Conservation (phyloP, 2,888 invertebrate genomes). For the Sphaerophoria taeniata region DNA sequence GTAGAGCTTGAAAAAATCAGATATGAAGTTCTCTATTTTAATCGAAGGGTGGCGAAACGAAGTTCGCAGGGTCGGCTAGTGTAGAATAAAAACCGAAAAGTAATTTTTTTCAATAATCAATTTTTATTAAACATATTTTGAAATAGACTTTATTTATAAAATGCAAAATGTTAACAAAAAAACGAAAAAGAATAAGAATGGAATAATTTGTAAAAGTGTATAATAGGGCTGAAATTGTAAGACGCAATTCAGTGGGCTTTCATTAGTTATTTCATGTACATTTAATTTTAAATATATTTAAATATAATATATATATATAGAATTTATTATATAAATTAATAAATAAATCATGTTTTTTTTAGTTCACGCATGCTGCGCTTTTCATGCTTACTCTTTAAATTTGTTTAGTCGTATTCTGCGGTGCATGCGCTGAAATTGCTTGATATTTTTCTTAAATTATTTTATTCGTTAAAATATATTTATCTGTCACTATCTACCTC, state of each 20-base stretch:
- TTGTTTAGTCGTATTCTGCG: constrained; percentile 40
- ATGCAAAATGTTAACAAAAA: constrained; percentile 73
- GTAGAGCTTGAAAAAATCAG: too few relatives aligned
- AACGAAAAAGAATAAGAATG: constrained; percentile 60
- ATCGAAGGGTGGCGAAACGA: too few relatives aligned
- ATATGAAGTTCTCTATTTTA: too few relatives aligned
- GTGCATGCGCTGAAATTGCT: constrained; percentile 72
- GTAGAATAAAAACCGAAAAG: too few relatives aligned
- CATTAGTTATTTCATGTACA: constrained; percentile 59
- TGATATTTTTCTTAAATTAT: constrained; percentile 66
- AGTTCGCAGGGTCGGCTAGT: too few relatives aligned
- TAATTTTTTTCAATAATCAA: constrained; percentile 71
- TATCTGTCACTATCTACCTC: constrained; percentile 69
- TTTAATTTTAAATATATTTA: constrained; percentile 40
- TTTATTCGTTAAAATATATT: constrained; percentile 67
- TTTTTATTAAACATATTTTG: constrained; percentile 74
- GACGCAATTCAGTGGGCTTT: constrained; percentile 74
- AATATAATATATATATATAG: constrained; percentile 7
- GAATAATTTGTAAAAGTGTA: constrained; percentile 74
- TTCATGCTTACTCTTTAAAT: constrained; percentile 19
- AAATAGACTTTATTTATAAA: constrained; percentile 75
- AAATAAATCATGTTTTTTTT: constrained; percentile 33
- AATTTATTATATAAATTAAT: constrained; percentile 49
- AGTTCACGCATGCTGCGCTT: constrained; percentile 56
- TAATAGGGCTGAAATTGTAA: constrained; percentile 75